Base-by-base conservation (phyloP, 2,888 invertebrate genomes). In the Amphipyra tragopoginis region DNA sequence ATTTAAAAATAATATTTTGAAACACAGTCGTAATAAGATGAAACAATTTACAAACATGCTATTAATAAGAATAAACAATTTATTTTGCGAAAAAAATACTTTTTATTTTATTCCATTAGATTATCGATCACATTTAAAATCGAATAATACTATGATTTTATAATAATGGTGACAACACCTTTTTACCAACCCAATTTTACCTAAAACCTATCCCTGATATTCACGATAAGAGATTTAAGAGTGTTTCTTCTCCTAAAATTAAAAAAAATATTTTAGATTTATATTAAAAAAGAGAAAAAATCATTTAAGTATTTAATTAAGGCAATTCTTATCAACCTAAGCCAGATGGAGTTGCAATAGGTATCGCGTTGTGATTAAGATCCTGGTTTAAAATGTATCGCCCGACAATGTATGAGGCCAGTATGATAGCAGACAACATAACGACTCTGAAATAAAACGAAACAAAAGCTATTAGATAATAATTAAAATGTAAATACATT, bases 331-430 rank as follows among this genome's bases (percentile, higher is more conserved):
- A 29, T 40, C 55, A 51, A 65, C 69, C 72, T 14, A 55, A 11
- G 15, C 73, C 62, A 39, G 69, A 73, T 8, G 68, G 14, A 26
- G 73, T 73, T 15, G 48, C 44, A 14, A 73, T 15, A 1, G 71
- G 63, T 7, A 63, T 8, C 0, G 15, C 52, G 21, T 72, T 72
- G 7, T 58, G 63, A 15, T 29, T 8, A 0, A 44, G 26, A 9
- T 72, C 74, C 58, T 62, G 1, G 5, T 73, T 52, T 9, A 68
- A 4, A 13, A 72, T 51, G 15, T 73, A 72, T 21, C 69, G 40
- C n/a, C 54, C 63, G 5, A 74, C 71, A 21, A 72, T 33, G 21
- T 68, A 73, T 2, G 45, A 8, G 0, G 69, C n/a, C n/a, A 73
- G 44, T 53, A 73, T 38, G 1, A 72, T 9, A n/a, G 69, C 69